Conservation (phyloP, 2,888 invertebrate genomes). For the Agrypnus murinus region DNA sequence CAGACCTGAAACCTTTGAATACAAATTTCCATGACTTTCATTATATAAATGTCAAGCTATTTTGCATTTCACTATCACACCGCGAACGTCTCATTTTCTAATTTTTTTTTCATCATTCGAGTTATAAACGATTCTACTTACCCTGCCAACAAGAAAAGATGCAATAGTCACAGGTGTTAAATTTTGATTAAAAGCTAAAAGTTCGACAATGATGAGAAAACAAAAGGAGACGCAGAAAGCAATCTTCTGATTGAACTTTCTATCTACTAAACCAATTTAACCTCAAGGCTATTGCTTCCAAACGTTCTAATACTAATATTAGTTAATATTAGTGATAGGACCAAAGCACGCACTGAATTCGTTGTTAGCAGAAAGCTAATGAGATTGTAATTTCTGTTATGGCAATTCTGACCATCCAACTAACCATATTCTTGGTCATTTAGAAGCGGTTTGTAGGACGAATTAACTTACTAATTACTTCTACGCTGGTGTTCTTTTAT, state of each 20-base stretch:
- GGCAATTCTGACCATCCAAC: slow-evolving; percentile 8
- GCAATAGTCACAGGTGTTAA: neutral
- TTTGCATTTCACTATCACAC: slow-evolving; percentile 5
- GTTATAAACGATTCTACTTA: neutral
- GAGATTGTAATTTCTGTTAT: slow-evolving; percentile 18
- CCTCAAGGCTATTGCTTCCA: neutral
- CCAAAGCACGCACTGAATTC: neutral
- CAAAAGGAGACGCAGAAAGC: slow-evolving; percentile 1
- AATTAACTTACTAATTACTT: slow-evolving; percentile 9
- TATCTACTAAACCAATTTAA: neutral
- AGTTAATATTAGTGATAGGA: slow-evolving; percentile 1
- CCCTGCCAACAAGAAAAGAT: neutral
- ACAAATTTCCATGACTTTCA: slow-evolving; percentile 1
- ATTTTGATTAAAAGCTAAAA: slow-evolving; percentile 2
- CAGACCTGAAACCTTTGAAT: neutral
- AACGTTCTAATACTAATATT: neutral
- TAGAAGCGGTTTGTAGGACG: neutral
- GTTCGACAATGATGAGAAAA: neutral
- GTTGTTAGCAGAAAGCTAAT: slow-evolving; percentile 16
- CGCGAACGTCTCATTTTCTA: neutral
- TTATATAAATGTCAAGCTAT: slow-evolving; percentile 16
- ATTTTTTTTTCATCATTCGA: neutral
- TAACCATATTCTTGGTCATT: slow-evolving; percentile 17
- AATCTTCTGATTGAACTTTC: slow-evolving; percentile 1
- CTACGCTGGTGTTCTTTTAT: neutral